Percentiles rank a stretch among this genome's conserved stretches.
These are phyloP conservation scores for Cyclophora albipunctata DNA, from an alignment of 2,888 invertebrate genomes.

Conservation along the genomic window DNA sequence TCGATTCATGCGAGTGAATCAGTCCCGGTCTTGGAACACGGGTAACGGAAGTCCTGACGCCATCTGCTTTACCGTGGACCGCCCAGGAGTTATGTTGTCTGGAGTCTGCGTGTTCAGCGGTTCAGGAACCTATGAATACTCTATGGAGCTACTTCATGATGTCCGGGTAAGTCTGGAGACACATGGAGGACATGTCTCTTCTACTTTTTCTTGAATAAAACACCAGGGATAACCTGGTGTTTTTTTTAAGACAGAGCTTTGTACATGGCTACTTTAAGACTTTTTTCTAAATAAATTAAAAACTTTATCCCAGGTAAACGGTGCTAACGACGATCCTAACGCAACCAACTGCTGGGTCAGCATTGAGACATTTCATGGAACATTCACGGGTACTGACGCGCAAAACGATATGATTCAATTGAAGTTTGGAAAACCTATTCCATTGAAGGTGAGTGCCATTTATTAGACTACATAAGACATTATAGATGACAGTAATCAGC, in stretches of 20 bases:
- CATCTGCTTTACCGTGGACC: constrained; percentile 94
- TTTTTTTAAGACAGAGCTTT: too few relatives aligned
- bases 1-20: constrained; percentile 92
- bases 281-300: too few relatives aligned
- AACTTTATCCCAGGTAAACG: constrained; percentile 50
- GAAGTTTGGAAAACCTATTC: constrained; percentile 91
- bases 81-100: constrained; percentile 89
- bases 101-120: constrained; percentile 95
- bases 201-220: not conserved
- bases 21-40: constrained; percentile 95
- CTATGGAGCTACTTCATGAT: constrained; percentile 89
- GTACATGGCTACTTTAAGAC: too few relatives aligned
- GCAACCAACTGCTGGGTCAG: constrained; percentile 89
- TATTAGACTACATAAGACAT: too few relatives aligned
- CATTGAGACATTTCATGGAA: constrained; percentile 87
- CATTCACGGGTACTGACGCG: constrained; percentile 88
- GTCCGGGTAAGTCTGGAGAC: constrained; percentile 37
- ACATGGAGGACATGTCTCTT: not conserved
- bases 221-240: too few relatives aligned
- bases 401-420: constrained; percentile 92
- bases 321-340: constrained; percentile 58
- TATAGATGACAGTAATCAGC: too few relatives aligned
- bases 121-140: constrained; percentile 91
- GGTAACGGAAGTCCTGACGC: constrained; percentile 98
- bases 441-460: constrained; percentile 80